Evolutionary conservation across 2,113 vertebrate genomes (phyloP).

Genomic region (Eptesicus fuscus): DNA sequence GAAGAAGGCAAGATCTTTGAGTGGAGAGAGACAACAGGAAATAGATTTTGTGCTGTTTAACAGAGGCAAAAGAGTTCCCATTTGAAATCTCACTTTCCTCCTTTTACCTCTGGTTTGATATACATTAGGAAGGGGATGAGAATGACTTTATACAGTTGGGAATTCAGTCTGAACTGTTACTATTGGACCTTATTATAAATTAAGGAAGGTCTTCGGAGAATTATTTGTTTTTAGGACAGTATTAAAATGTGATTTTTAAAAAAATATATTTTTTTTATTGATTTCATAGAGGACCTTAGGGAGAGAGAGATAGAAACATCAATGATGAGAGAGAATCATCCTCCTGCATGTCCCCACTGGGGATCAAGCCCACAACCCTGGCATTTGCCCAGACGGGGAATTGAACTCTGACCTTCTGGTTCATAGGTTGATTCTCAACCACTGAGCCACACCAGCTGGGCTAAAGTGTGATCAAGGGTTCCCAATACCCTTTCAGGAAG

Average conservation of each 20-base stretch:
- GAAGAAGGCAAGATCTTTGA: background rate
- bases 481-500: background rate
- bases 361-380: no score
- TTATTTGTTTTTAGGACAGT: background rate
- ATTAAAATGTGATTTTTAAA: background rate
- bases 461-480: background rate
- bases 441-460: no score
- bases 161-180: background rate
- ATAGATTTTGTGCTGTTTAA: background rate
- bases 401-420: no score
- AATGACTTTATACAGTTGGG: background rate
- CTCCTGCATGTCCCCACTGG: no score
- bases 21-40: background rate
- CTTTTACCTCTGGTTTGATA: background rate
- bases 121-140: background rate
- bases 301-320: no score
- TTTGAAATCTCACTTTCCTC: background rate
- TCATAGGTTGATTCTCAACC: no score
- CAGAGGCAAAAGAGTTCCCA: background rate
- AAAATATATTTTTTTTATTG: no score
- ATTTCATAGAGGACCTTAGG: no score
- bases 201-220: background rate
- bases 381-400: no score
- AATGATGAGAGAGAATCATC: no score
- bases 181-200: constrained; percentile 7